Evolutionary conservation across 2,797 vertebrate species (phyloP), one percentile per base, ranked within the genome.

Genomic region (Sciurus vulgaris): DNA sequence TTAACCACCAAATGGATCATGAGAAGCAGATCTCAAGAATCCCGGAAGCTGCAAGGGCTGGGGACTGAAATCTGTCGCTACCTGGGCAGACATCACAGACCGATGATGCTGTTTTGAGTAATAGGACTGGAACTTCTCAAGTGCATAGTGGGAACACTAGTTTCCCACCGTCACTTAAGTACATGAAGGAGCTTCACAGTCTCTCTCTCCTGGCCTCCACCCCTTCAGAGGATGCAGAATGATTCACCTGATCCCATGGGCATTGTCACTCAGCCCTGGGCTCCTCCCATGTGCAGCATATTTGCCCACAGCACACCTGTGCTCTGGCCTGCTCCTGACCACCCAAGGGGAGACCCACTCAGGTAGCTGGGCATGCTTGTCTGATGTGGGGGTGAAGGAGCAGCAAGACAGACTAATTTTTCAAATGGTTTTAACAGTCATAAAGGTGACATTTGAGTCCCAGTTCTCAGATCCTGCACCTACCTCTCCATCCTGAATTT

Each of bases 401-500:
- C 41, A 84, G 70, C 35, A 56, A 76, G 51, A 28, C 59, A 20
- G 63, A 44, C 65, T 30, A 35, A 9, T 38, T 89, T 78, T 22
- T 61, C 41, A 22, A 3, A 49, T 26, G 17, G 44, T 15, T 38
- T 15, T 47, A 63, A 78, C 4, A 28, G 28, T 65, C 35, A 76
- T 47, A 18, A 56, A 67, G 33, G 10, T 73, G 81, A n/a, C 11
- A 67, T 13, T 12, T 86, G 24, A 59, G 22, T 69, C 89, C 41
- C 70, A 33, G 10, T 47, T 74, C 84, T 77, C 2, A 5, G 73
- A 44, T 72, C 78, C 78, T 30, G 33, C 22, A 84, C 51, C 67
- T 63, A 65, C 51, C 78, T 85, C 69, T 89, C 7, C 49, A 63
- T 44, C 74, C 51, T 89, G 91, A 84, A 56, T 88, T 77, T 78